Conservation (phyloP, 2,113 vertebrate species). For the Cervus canadensis region DNA sequence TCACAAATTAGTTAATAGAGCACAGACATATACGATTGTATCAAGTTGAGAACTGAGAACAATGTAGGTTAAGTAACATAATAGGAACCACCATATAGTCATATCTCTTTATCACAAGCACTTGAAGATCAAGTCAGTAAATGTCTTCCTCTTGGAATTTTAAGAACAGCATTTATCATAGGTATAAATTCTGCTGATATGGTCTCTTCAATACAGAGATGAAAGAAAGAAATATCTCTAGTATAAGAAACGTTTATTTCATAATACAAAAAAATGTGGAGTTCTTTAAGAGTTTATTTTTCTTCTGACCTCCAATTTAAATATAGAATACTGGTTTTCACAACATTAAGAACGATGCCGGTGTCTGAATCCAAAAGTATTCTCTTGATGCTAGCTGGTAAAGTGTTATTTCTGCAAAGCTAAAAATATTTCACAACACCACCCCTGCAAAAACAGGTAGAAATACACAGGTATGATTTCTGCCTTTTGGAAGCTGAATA, state of each 20-base stretch:
- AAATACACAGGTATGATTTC: neutral
- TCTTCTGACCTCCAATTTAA: constrained; percentile 8
- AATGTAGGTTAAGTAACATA: neutral
- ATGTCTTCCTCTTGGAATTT: neutral
- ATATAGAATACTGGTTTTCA: neutral
- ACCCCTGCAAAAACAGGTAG: neutral
- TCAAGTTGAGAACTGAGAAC: neutral
- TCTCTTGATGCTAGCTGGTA: neutral
- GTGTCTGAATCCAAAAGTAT: neutral
- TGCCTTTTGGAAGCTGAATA: neutral
- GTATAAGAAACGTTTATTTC: neutral
- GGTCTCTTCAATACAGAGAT: neutral
- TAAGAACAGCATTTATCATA: neutral
- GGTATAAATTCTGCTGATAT: neutral
- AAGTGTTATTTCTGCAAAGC: neutral
- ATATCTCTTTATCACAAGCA: neutral
- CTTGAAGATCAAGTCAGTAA: neutral
- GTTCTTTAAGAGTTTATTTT: neutral
- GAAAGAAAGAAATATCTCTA: neutral
- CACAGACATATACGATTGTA: neutral
- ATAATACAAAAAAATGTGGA: neutral
- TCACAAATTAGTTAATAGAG: neutral
- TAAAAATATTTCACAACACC: constrained; percentile 11
- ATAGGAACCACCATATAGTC: neutral
- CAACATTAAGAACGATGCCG: neutral